phyloP scores from a whole-genome alignment of 2,797 vertebrate genomes.

The Meda fulgida region DNA sequence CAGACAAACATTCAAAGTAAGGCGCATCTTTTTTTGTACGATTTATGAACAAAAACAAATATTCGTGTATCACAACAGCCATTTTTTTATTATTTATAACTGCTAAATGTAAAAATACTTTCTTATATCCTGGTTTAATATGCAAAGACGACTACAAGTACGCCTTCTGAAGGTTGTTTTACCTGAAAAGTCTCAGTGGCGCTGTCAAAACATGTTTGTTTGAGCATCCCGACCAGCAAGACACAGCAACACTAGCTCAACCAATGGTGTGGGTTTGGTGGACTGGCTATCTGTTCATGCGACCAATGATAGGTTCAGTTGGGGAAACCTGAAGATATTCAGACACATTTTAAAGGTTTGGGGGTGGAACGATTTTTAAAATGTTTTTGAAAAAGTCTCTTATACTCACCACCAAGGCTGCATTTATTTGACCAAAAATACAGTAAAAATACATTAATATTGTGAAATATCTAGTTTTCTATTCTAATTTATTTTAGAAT shows the following conservation, averaged over 20 bases:
- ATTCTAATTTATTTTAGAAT: neutral
- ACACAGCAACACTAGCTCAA: neutral
- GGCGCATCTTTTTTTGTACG: slow-evolving; percentile 29
- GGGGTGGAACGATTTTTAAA: neutral
- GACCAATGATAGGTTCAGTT: neutral
- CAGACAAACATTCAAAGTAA: slow-evolving; percentile 70
- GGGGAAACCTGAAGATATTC: neutral
- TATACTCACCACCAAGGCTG: neutral
- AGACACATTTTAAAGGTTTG: neutral
- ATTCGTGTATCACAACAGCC: slow-evolving; percentile 40
- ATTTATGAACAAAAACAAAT: slow-evolving; percentile 50
- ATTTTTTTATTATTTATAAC: slow-evolving; percentile 43
- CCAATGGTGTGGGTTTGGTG: neutral
- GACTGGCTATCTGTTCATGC: neutral
- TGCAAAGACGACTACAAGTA: neutral
- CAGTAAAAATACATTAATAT: neutral
- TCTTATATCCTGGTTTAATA: neutral
- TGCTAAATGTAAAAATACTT: neutral
- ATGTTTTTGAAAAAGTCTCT: neutral
- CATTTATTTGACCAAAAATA: neutral
- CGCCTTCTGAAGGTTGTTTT: neutral
- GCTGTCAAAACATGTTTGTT: neutral
- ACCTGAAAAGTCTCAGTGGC: neutral
- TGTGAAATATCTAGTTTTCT: neutral
- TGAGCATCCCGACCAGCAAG: neutral